phyloP scores from a whole-genome alignment of 2,888 invertebrate species.

The Campoletis raptor region DNA sequence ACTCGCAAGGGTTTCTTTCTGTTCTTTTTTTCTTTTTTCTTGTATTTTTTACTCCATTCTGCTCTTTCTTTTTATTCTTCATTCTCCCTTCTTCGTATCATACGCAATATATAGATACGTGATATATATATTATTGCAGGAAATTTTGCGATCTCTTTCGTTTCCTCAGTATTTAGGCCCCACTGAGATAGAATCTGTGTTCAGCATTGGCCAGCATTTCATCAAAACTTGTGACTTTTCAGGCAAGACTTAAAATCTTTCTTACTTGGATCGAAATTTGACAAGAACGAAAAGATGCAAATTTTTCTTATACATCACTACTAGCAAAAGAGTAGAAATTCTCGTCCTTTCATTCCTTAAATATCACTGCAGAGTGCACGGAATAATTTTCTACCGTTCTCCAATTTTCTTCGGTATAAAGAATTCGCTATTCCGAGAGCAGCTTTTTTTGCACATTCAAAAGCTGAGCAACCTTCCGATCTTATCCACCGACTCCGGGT shows the following conservation, averaged over 20 bases:
- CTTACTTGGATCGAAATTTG: neutral
- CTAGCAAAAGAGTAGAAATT: neutral
- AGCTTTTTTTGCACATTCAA: conserved; percentile 40
- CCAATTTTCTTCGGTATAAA: conserved; percentile 1
- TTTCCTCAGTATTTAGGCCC: conserved; percentile 53
- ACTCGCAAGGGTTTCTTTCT: conserved; percentile 41
- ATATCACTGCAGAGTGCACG: neutral
- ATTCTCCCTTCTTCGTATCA: neutral
- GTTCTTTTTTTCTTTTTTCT: neutral
- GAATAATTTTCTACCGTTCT: conserved; percentile 8
- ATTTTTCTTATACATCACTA: too few species aligned
- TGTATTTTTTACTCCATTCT: conserved; percentile 7
- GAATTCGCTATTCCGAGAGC: conserved; percentile 19
- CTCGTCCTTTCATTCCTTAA: conserved; percentile 25
- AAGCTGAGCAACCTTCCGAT: conserved; percentile 29
- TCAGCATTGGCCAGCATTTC: conserved; percentile 70
- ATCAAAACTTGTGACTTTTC: conserved; percentile 78
- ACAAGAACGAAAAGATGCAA: neutral
- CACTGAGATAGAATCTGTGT: conserved; percentile 4
- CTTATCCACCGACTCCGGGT: conserved; percentile 15
- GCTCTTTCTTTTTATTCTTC: conserved; percentile 18
- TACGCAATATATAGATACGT: conserved; percentile 6
- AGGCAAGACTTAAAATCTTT: conserved; percentile 11
- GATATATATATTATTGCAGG: conserved; percentile 39
- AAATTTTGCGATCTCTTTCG: conserved; percentile 50